phyloP scores from a whole-genome alignment of 2,888 invertebrate genomes.

The Brachyptera risi region DNA sequence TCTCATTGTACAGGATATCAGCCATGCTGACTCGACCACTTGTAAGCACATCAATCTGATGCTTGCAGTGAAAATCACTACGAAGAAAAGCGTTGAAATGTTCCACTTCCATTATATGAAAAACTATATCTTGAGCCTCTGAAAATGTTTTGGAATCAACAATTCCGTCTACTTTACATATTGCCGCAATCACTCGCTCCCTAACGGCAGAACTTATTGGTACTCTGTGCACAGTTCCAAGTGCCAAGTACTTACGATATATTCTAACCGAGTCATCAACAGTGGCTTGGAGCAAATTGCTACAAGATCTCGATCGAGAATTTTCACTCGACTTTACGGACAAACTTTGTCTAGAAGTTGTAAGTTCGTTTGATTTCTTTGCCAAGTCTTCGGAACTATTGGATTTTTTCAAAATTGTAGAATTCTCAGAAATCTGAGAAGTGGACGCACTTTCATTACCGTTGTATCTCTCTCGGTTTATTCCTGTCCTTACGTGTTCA shows the following conservation, averaged over 20 bases:
- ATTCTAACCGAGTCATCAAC: slow-evolving; percentile 62
- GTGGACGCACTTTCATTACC: background rate
- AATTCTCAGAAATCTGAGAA: too few relatives aligned
- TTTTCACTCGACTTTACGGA: background rate
- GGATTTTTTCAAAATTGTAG: too few relatives aligned
- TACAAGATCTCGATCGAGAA: background rate
- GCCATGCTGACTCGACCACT: slow-evolving; percentile 71
- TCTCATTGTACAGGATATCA: slow-evolving; percentile 88
- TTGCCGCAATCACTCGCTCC: slow-evolving; percentile 59
- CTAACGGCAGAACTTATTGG: slow-evolving; percentile 56
- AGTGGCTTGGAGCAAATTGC: background rate
- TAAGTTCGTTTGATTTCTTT: background rate
- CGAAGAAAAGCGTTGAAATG: slow-evolving; percentile 77
- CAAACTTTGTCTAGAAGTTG: background rate
- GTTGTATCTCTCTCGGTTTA: too few relatives aligned
- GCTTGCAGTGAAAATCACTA: slow-evolving; percentile 85
- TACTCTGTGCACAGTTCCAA: slow-evolving; percentile 59
- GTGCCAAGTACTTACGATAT: slow-evolving; percentile 72
- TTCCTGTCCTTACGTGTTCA: background rate
- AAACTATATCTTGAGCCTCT: slow-evolving; percentile 64
- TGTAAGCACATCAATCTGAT: slow-evolving; percentile 88
- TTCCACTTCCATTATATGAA: slow-evolving; percentile 64
- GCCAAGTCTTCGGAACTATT: background rate
- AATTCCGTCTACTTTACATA: slow-evolving; percentile 62
- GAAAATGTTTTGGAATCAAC: slow-evolving; percentile 68